Evolutionary conservation across 2,888 invertebrate genomes (phyloP), one percentile per base, ranked within the genome.

Genomic region (Scelioninae gen. 2): DNA sequence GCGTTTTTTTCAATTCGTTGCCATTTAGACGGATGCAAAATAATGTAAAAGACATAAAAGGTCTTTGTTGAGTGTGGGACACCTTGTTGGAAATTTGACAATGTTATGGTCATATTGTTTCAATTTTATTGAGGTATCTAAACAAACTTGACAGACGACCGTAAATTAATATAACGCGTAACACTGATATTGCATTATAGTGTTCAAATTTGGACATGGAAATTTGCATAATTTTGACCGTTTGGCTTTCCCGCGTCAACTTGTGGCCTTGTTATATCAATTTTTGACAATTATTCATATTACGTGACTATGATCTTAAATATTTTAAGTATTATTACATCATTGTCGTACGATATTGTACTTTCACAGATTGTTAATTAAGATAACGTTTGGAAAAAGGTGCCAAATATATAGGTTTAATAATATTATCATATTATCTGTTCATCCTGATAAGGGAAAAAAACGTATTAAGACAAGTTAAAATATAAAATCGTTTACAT

Each of bases 11-110:
- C 16, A 4, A 45, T 39, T 5, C 15, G 13, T 16, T n/a, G n/a
- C n/a, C n/a, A 15, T 58, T 18, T 16, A 57, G 18, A n/a, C n/a
- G n/a, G n/a, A n/a, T 43, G 55, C 55, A 19, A 45, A 57, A 46
- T 25, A 18, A 35, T 37, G 58, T 46, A 60, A 60, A 57, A 57
- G 43, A 28, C 33, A 25, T 39, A 25, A 55, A 10, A 37, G n/a
- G n/a, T n/a, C n/a, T n/a, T n/a, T n/a, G n/a, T n/a, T n/a, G n/a
- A n/a, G n/a, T n/a, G n/a, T n/a, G n/a, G n/a, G n/a, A n/a, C n/a
- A n/a, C n/a, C n/a, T n/a, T n/a, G n/a, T 35, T 13, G 15, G 9
- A 28, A 13, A 28, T 15, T 28, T 46, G 25, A 28, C 2, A 28
- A 46, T 28, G 25, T n/a, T 22, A 18, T 5, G 46, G 28, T 15